These are phyloP conservation scores for Calliphora vicina DNA, from an alignment of 1,140 invertebrate species.

Conservation along the genomic window DNA sequence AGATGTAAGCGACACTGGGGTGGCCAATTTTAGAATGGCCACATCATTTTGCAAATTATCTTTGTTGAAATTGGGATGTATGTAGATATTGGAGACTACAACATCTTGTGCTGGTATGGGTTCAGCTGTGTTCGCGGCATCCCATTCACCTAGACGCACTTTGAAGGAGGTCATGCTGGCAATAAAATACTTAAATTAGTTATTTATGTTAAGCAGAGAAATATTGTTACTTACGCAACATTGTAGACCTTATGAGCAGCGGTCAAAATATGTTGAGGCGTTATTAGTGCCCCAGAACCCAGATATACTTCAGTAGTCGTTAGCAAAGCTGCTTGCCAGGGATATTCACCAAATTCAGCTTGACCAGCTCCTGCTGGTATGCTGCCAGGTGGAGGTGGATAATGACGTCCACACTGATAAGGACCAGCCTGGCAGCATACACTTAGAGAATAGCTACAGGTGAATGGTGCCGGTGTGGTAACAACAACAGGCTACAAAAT, in stretches of 20 bases:
- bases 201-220: not conserved
- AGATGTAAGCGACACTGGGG: slow-evolving; percentile 67
- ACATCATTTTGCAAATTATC: slow-evolving; percentile 75
- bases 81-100: slow-evolving; percentile 66
- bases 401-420: slow-evolving; percentile 57
- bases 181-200: not conserved
- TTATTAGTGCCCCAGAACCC: slow-evolving; percentile 74
- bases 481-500: not conserved
- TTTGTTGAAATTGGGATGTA: slow-evolving; percentile 73
- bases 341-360: slow-evolving; percentile 57
- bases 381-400: slow-evolving; percentile 52
- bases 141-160: slow-evolving; percentile 76
- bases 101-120: slow-evolving; percentile 71
- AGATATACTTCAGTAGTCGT: slow-evolving; percentile 68
- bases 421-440: slow-evolving; percentile 54
- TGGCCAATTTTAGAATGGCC: slow-evolving; percentile 70
- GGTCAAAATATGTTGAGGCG: slow-evolving; percentile 71
- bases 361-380: slow-evolving; percentile 47
- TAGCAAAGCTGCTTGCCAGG: slow-evolving; percentile 65
- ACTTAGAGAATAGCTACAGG: slow-evolving; percentile 51
- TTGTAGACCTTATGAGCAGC: slow-evolving; percentile 72
- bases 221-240: slow-evolving; percentile 66
- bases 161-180: slow-evolving; percentile 61
- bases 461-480: slow-evolving; percentile 40
- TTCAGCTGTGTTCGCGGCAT: slow-evolving; percentile 69